Evolutionary conservation across 2,113 vertebrate genomes (phyloP).

Genomic region (Columba livia): DNA sequence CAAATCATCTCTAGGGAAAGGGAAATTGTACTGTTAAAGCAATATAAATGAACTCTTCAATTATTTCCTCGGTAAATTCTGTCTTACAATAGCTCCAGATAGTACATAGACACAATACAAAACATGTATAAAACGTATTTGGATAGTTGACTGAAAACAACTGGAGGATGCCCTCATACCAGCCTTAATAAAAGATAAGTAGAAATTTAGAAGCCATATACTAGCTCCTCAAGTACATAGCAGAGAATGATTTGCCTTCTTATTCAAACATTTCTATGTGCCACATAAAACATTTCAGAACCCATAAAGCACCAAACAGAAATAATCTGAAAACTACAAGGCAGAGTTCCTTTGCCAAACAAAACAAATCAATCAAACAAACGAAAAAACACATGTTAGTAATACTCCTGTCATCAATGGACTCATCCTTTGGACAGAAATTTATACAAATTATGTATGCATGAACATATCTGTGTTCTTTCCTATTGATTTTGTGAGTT

Average conservation of each 20-base stretch:
- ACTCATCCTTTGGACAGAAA: neutral
- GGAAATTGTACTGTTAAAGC: constrained; percentile 14
- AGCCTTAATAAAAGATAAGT: neutral
- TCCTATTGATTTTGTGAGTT: neutral
- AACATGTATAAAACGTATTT: neutral
- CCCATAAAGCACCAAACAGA: neutral
- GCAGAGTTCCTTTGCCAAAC: neutral
- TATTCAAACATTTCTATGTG: neutral
- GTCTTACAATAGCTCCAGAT: neutral
- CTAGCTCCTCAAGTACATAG: neutral
- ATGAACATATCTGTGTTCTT: neutral
- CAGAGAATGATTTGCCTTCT: neutral
- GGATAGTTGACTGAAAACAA: neutral
- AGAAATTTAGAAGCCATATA: neutral
- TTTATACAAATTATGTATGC: neutral
- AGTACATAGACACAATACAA: neutral
- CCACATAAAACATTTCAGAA: neutral
- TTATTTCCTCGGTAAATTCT: neutral
- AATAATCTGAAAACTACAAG: neutral
- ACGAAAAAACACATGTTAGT: neutral
- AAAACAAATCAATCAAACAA: neutral
- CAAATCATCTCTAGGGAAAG: constrained; percentile 2
- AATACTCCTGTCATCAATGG: neutral
- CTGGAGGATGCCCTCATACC: neutral
- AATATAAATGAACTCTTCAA: neutral